Percentiles rank a stretch among this genome's conserved stretches.
phyloP scores from a whole-genome alignment of 1,140 invertebrate genomes.

The Campoletis sonorensis region DNA sequence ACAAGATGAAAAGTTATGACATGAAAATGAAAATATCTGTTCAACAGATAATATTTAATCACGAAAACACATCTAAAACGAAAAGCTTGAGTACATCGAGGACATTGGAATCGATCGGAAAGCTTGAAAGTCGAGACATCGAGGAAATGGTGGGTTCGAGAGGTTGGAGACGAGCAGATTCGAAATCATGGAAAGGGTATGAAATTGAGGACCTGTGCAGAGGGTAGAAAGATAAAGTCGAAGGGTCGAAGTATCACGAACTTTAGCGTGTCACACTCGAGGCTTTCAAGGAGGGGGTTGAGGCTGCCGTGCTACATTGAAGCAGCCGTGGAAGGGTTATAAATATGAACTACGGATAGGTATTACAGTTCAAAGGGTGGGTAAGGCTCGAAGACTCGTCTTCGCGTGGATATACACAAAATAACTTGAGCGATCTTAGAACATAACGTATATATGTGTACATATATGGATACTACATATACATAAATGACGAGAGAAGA shows the following conservation, averaged over 20 bases:
- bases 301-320: not conserved
- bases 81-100: not conserved
- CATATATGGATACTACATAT: not conserved
- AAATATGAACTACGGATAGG: not conserved
- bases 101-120: not conserved
- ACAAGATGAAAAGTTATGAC: not conserved
- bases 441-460: no score
- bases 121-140: constrained; percentile 4
- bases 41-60: not conserved
- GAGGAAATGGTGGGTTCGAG: not conserved
- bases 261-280: constrained; percentile 30
- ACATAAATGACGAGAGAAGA: not conserved
- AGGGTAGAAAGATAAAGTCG: not conserved
- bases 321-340: constrained; percentile 1
- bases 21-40: not conserved
- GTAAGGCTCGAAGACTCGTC: not conserved
- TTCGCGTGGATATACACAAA: not conserved
- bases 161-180: not conserved
- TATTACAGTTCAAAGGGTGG: not conserved
- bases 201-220: not conserved
- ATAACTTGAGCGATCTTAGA: not conserved
- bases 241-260: constrained; percentile 14
- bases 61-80: not conserved
- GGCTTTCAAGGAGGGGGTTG: constrained; percentile 1
- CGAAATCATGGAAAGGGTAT: not conserved